These are phyloP conservation scores for Valencia hispanica DNA, from an alignment of 2,797 vertebrate species.

Conservation along the genomic window DNA sequence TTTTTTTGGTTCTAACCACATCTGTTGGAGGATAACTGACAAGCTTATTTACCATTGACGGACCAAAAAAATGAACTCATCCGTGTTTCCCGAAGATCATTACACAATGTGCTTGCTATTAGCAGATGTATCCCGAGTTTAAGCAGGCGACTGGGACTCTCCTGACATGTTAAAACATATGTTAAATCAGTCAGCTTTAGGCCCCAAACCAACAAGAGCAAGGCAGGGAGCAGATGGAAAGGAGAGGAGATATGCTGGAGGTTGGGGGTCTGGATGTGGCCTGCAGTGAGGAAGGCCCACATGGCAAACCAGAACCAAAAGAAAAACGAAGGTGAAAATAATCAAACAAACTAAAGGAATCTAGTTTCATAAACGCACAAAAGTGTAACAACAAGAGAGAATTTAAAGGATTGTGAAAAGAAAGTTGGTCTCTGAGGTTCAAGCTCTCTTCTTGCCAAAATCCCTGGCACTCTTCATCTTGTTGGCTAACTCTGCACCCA, in stretches of 20 bases:
- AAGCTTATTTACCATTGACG: neutral
- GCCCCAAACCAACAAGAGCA: slow-evolving; percentile 52
- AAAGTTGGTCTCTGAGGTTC: slow-evolving; percentile 8
- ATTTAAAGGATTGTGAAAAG: slow-evolving; percentile 8
- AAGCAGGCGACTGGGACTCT: slow-evolving; percentile 21
- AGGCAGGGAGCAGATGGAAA: slow-evolving; percentile 68
- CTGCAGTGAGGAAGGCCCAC: slow-evolving; percentile 62
- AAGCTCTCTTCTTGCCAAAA: slow-evolving; percentile 11
- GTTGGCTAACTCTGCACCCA: slow-evolving; percentile 23
- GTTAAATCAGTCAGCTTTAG: slow-evolving; percentile 58
- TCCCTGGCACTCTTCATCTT: neutral
- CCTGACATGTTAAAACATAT: slow-evolving; percentile 59
- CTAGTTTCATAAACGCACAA: neutral
- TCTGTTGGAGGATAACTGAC: slow-evolving; percentile 3
- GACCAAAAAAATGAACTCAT: slow-evolving; percentile 1
- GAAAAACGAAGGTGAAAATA: slow-evolving; percentile 16
- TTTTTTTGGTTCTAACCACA: neutral
- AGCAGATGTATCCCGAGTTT: slow-evolving; percentile 18
- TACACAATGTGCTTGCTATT: slow-evolving; percentile 2
- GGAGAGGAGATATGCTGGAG: slow-evolving; percentile 50
- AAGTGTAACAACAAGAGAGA: slow-evolving; percentile 7
- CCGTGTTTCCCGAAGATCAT: neutral
- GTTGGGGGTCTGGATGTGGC: slow-evolving; percentile 58
- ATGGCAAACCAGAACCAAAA: slow-evolving; percentile 61
- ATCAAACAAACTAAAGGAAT: slow-evolving; percentile 14